Percentiles rank a stretch among this genome's conserved stretches.
Conservation (phyloP, 1,140 invertebrate genomes). For the Plutomurus gul region DNA sequence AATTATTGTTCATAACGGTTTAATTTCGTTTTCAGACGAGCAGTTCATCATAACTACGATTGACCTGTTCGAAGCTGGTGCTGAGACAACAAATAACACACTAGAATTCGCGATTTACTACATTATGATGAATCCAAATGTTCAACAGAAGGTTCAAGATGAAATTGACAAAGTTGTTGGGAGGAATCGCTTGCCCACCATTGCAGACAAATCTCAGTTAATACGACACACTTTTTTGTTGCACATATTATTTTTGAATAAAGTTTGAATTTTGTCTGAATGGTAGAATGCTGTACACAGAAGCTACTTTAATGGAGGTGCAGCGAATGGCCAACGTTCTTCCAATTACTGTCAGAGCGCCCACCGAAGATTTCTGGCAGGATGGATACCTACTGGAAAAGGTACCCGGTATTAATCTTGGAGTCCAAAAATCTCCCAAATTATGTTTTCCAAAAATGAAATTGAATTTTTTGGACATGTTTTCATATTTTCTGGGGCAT, state of each 20-base stretch:
- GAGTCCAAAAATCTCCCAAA: no score
- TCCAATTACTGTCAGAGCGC: slow-evolving; percentile 26
- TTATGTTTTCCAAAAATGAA: no score
- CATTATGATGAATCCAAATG: slow-evolving; percentile 28
- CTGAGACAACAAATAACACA: slow-evolving; percentile 33
- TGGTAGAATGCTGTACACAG: slow-evolving; percentile 43
- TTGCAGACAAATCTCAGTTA: slow-evolving; percentile 30
- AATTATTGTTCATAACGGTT: no score
- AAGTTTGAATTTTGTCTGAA: background rate
- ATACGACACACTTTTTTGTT: background rate
- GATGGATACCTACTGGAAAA: slow-evolving; percentile 33
- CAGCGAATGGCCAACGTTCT: slow-evolving; percentile 33
- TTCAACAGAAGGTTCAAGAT: slow-evolving; percentile 39
- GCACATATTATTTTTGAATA: background rate
- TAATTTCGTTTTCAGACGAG: slow-evolving; percentile 39
- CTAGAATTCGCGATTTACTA: slow-evolving; percentile 44
- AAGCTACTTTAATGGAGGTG: slow-evolving; percentile 43
- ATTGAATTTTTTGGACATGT: no score
- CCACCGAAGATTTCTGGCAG: background rate
- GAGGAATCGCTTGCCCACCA: background rate
- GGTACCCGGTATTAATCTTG: background rate
- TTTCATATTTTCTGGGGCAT: no score
- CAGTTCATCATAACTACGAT: slow-evolving; percentile 36
- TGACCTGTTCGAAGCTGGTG: slow-evolving; percentile 44
- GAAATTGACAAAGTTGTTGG: slow-evolving; percentile 47